phyloP scores from a whole-genome alignment of 2,888 invertebrate species.

The Arge pagana region DNA sequence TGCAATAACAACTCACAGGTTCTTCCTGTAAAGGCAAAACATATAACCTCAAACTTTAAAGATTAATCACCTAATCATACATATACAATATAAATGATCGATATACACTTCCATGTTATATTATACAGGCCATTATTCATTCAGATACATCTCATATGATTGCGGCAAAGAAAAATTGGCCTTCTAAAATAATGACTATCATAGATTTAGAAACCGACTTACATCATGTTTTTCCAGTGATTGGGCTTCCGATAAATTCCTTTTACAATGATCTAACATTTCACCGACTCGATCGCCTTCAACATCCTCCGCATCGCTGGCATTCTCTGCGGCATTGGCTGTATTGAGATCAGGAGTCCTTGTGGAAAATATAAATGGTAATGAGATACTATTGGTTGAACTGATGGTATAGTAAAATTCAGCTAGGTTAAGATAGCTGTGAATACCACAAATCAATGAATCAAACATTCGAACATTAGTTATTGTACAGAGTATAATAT shows the following conservation, averaged over 20 bases:
- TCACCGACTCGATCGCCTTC: slow-evolving; percentile 48
- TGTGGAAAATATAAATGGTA: slow-evolving; percentile 9
- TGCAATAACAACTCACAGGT: slow-evolving; percentile 71
- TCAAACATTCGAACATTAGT: no score
- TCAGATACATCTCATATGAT: no score
- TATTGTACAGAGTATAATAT: no score
- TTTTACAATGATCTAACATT: slow-evolving; percentile 47
- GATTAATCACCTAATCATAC: not conserved
- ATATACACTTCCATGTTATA: no score
- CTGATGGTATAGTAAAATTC: not conserved
- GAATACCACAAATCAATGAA: slow-evolving; percentile 13
- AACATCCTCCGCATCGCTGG: slow-evolving; percentile 50
- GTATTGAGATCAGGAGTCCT: slow-evolving; percentile 51
- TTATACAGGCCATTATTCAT: no score
- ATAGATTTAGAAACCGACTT: slow-evolving; percentile 25
- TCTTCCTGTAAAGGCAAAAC: slow-evolving; percentile 49
- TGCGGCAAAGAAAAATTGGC: not conserved
- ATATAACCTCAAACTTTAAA: slow-evolving; percentile 15
- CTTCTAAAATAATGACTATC: not conserved
- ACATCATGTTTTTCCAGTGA: slow-evolving; percentile 51
- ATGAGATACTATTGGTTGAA: not conserved
- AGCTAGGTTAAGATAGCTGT: slow-evolving; percentile 12
- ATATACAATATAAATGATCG: not conserved
- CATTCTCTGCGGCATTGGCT: slow-evolving; percentile 57
- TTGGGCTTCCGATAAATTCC: slow-evolving; percentile 44